Conservation (phyloP, 2,113 vertebrate species). For the Plestiodon gilberti region DNA sequence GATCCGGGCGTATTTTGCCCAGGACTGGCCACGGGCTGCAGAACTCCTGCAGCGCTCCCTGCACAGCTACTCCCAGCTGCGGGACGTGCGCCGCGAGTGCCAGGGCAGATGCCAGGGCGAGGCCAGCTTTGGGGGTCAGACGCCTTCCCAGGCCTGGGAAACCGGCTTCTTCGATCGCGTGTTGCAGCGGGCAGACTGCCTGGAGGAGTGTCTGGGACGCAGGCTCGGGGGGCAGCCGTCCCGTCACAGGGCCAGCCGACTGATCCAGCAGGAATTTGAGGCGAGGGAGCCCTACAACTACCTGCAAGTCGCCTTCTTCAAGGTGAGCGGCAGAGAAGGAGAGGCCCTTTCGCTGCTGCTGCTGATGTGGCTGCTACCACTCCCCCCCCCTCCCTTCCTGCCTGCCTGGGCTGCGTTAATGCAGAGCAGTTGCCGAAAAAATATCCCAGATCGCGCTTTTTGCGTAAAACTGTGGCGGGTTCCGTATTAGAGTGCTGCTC, state of each 20-base stretch:
- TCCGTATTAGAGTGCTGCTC: no score
- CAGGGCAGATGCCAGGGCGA: slow-evolving; percentile 47
- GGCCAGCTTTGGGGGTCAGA: background rate
- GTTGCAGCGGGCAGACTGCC: slow-evolving; percentile 85
- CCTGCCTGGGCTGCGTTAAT: background rate
- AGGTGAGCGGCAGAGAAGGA: slow-evolving; percentile 73
- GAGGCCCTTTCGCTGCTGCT: background rate
- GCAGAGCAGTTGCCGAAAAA: background rate
- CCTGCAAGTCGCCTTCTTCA: slow-evolving; percentile 91
- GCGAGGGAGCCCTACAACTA: slow-evolving; percentile 93
- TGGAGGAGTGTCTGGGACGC: slow-evolving; percentile 80
- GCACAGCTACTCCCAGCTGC: slow-evolving; percentile 75
- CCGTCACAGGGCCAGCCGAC: slow-evolving; percentile 80
- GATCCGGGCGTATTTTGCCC: slow-evolving; percentile 84
- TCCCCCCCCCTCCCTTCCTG: no score
- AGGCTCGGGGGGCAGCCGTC: slow-evolving; percentile 74
- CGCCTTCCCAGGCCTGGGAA: slow-evolving; percentile 78
- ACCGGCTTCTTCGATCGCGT: slow-evolving; percentile 77
- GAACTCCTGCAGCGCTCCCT: slow-evolving; percentile 86
- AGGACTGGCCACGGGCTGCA: slow-evolving; percentile 86
- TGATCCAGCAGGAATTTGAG: slow-evolving; percentile 85
- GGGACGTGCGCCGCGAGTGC: slow-evolving; percentile 65
- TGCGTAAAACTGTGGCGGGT: rapidly evolving
- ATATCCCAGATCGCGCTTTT: background rate
- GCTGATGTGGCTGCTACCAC: background rate